phyloP scores from a whole-genome alignment of 2,113 vertebrate genomes.

The Origma solitaria region DNA sequence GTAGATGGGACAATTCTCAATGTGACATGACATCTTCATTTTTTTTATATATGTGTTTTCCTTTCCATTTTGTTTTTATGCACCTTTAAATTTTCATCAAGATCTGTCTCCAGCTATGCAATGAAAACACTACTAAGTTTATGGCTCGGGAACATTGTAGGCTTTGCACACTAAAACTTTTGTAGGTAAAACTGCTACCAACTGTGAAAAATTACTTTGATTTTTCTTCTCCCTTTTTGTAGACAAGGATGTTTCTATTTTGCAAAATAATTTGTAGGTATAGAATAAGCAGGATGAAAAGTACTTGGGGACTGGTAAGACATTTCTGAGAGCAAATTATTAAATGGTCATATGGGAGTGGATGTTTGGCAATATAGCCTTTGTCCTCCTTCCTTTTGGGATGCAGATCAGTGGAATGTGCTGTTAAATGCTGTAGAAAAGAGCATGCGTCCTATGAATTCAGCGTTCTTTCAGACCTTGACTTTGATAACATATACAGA shows the following conservation, averaged over 20 bases:
- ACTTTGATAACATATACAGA: neutral
- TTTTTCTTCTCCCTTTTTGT: neutral
- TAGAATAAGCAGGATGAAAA: neutral
- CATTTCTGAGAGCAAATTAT: neutral
- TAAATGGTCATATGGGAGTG: neutral
- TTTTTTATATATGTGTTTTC: neutral
- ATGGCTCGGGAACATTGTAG: neutral
- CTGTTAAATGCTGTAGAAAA: neutral
- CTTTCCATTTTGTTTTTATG: neutral
- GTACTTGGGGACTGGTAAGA: neutral
- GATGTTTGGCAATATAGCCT: neutral
- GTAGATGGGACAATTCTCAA: neutral
- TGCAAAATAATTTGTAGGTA: neutral
- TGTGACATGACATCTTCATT: rapidly evolving
- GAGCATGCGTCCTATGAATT: neutral
- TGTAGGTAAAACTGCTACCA: neutral
- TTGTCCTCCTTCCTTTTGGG: neutral
- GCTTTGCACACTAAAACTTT: neutral
- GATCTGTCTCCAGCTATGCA: neutral
- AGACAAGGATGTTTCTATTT: neutral
- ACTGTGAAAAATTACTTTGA: neutral
- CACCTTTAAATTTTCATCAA: neutral
- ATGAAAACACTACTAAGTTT: neutral
- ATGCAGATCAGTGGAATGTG: neutral
- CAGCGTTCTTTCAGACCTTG: neutral